Evolutionary conservation across 2,888 invertebrate species (phyloP), one percentile per base, ranked within the genome.

Genomic region (Heliconius aoede): DNA sequence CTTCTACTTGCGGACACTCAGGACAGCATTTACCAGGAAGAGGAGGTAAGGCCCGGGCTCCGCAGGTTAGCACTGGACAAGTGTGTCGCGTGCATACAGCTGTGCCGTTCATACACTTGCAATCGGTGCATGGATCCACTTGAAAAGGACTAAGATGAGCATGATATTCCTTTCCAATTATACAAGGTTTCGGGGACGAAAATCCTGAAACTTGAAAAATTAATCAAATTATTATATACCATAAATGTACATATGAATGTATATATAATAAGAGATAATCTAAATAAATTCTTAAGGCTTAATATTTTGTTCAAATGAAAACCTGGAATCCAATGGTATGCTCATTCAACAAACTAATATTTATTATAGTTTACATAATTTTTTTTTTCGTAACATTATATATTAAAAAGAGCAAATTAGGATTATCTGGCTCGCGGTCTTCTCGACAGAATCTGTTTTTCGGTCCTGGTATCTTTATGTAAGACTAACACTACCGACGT

Each of bases 11-110:
- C n/a, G 96, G 96, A 84, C 97, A 97, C 81, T 96, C 96, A 0
- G 97, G 97, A 87, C 98, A 98, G 86, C 97, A 97, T 80, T 96
- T 96, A 4, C 96, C 96, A 0, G 95, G 95, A 7, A 95, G 91
- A 0, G 95, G 95, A 72, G 95, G 96, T 81, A 96, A 92, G 36
- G 97, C 97, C 0, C 96, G 95, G 0, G 97, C 96, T 80, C 99
- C 99, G 85, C 98, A 97, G 77, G 99, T 95, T 3, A 98, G 96
- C n/a, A 98, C 97, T 0, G 99, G 98, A 84, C 99, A 99, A 0
- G 98, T 97, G 82, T 96, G 95, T 21, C 98, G 95, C 76, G 95
- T 95, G 90, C 98, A 98, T 71, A 97, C 95, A 0, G 97, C 96
- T 7, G 97, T 98, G 64, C 97, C 97, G 84, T 97, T 97, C 83